Evolutionary conservation across 92 coral and sea anemone genomes (phyloP), one percentile per base, ranked within the genome.

Genomic region (Desmophyllum pertusum): DNA sequence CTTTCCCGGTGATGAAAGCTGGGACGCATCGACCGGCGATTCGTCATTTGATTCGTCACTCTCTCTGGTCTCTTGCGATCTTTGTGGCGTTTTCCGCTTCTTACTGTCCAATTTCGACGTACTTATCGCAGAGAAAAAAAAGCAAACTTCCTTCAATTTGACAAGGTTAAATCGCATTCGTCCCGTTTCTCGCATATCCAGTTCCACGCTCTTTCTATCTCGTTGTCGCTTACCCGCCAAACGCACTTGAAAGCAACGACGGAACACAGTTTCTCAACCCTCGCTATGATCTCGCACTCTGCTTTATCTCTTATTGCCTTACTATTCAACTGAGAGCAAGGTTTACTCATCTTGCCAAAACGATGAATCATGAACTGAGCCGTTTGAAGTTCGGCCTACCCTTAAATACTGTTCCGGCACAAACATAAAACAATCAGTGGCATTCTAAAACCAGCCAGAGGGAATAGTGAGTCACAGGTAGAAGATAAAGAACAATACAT

Each of bases 151-250:
- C 1, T 8, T 45, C 13, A 45, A 10, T 10, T 45, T 45, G 51
- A 45, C 51, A 45, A 45, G 1, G 1, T 18, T 21, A 48, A 48
- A 6, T 10, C 53, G 17, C 53, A 48, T 48, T 48, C 53, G 53
- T 48, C 53, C 17, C 53, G 13, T 48, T 48, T 48, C 2, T 48
- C 53, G 53, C 85, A 83, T n/a, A 83, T 83, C 86, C 86, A 83
- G 23, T 76, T 59, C 86, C 80, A 83, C 5, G 86, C 41, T n/a
- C 30, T 30, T 18, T 72, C 79, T 8, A 83, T 76, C 52, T 83
- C 51, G n/a, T 83, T 46, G 23, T 59, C 33, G 10, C 62, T 53
- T 23, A 80, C 76, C 5, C 76, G 48, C 84, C 84, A 80, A 64
- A 80, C 51, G 39, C 65, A 80, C 40, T 80, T 80, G 73, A 80